Evolutionary conservation across 1,140 invertebrate species (phyloP).

Genomic region (Bombus soroeensis): DNA sequence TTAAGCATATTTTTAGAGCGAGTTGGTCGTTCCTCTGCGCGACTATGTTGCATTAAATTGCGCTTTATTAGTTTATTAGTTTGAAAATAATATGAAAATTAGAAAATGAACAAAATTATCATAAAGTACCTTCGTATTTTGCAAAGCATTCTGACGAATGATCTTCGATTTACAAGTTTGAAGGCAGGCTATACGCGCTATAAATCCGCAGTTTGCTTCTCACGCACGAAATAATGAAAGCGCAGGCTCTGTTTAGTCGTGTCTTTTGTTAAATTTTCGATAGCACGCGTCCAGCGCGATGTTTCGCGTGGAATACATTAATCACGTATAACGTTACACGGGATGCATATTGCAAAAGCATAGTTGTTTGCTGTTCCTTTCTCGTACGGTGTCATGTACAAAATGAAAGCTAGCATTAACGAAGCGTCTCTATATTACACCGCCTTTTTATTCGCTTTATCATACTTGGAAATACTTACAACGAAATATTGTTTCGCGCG

Average conservation of each 20-base stretch:
- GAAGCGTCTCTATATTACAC: background rate
- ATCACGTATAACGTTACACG: background rate
- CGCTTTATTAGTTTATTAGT: no score
- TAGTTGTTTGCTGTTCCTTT: background rate
- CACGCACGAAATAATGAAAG: background rate
- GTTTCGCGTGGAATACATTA: conserved; percentile 22
- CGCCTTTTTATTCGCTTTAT: background rate
- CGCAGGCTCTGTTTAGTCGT: background rate
- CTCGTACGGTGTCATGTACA: background rate
- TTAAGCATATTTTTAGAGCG: no score
- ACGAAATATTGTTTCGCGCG: background rate
- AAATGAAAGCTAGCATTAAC: conserved; percentile 4
- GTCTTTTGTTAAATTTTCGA: conserved; percentile 21
- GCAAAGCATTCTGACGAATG: background rate
- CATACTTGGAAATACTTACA: background rate
- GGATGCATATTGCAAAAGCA: conserved; percentile 2
- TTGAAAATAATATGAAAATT: no score
- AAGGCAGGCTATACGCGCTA: background rate
- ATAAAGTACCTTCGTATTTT: no score
- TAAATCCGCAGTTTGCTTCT: background rate
- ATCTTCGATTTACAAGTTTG: background rate
- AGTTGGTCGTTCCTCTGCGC: no score
- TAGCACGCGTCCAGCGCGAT: background rate
- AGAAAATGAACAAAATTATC: no score
- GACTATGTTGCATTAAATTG: no score